Conservation (phyloP, 2,113 vertebrate species). For the Corythornis cristatus region DNA sequence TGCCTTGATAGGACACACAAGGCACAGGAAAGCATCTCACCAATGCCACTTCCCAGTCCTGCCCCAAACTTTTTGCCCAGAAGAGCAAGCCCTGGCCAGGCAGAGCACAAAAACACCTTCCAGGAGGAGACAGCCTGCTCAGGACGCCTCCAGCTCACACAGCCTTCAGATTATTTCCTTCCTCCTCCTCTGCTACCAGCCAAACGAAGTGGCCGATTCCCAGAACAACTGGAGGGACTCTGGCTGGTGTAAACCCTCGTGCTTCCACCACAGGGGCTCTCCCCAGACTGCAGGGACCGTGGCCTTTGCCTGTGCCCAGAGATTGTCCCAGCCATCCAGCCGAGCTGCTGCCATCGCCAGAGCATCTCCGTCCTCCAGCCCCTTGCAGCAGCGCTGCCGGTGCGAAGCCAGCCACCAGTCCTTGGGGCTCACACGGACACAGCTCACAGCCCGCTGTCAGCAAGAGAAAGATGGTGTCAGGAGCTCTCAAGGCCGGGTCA, state of each 20-base stretch:
- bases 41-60: background rate
- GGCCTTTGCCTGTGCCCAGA: background rate
- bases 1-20: background rate
- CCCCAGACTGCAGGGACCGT: background rate
- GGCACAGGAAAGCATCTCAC: background rate
- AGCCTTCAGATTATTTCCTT: too few species aligned
- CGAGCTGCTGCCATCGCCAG: background rate
- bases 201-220: accelerated
- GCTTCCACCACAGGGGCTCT: background rate
- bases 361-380: background rate
- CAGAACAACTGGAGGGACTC: background rate
- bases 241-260: accelerated
- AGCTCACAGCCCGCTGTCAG: background rate
- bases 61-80: background rate
- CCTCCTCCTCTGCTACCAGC: background rate
- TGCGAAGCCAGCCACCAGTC: background rate
- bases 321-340: background rate
- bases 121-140: background rate
- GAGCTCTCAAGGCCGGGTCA: background rate
- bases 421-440: background rate
- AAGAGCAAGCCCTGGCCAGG: background rate
- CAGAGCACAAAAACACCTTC: background rate
- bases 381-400: background rate
- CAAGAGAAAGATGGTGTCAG: background rate
- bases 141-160: accelerated